Base-by-base conservation (phyloP, 2,113 vertebrate genomes). In the Cynoglossus semilaevis region DNA sequence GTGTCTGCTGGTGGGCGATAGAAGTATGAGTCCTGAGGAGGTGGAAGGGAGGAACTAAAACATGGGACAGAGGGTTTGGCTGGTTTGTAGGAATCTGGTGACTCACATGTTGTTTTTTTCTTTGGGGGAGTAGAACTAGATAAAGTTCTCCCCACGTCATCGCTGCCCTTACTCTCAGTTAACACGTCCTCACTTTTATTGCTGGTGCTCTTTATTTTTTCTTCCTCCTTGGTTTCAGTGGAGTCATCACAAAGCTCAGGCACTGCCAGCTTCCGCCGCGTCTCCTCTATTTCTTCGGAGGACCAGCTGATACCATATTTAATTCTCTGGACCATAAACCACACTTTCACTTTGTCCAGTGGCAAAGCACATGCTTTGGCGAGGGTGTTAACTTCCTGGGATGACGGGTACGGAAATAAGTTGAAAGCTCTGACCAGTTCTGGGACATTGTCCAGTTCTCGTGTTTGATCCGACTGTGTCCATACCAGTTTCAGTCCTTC, bases 251-350 rank as follows among this genome's bases (percentile, higher is more conserved):
- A 58, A 36, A 79, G 70, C 37, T 84, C 84, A 0, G 86, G 83
- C 18, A 88, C 87, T 7, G 87, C 78, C 55, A 92, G 81, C 76
- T 90, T 91, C 34, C 70, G 85, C 4, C 93, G 88, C 0, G 94
- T 94, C 78, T 95, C 94, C 78, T 95, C 93, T 40, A 96, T 95
- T 70, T 96, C 94, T 72, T 96, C 94, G 0, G 93, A 92, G 13
- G 94, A 93, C 94, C 94, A 96, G 81, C 94, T 96, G 75, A 96
- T 96, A 40, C 94, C 94, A 40, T 94, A 94, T 70, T 93, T 94
- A 46, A 96, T 93, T 46, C 94, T 91, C 84, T 95, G 94, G 51
- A 94, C 94, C 92, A 94, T 94, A 66, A 96, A 95, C 94, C 94
- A 96, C 53, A 93, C 91, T 79, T 95, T 94, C 9, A 96, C 93